Evolutionary conservation across 2,888 invertebrate genomes (phyloP), one percentile per base, ranked within the genome.

Genomic region (Chirona hameri): DNA sequence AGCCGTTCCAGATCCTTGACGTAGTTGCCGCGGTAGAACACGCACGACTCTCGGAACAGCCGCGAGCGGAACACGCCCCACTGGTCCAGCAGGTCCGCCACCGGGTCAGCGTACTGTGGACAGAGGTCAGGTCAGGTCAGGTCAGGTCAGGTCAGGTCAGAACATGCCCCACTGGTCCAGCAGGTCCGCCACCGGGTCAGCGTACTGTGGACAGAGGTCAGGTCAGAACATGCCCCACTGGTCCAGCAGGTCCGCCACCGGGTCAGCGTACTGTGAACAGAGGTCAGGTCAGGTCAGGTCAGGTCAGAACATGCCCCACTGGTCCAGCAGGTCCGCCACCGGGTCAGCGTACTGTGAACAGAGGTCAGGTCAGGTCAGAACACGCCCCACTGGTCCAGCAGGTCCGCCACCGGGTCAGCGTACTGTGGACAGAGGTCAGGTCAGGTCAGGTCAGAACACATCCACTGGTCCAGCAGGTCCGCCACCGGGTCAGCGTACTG

Each of bases 401-500:
- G n/a, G n/a, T n/a, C n/a, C n/a, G n/a, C n/a, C n/a, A n/a, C n/a
- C n/a, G n/a, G n/a, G n/a, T n/a, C n/a, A n/a, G n/a, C n/a, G n/a
- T n/a, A n/a, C n/a, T n/a, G n/a, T n/a, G n/a, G n/a, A n/a, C n/a
- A n/a, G n/a, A n/a, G n/a, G n/a, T n/a, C n/a, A n/a, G n/a, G n/a
- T n/a, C n/a, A n/a, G n/a, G n/a, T n/a, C n/a, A n/a, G n/a, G n/a
- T n/a, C n/a, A n/a, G n/a, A n/a, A n/a, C n/a, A n/a, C n/a, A n/a
- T n/a, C n/a, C n/a, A n/a, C n/a, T 95, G 94, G 90, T 99, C 99
- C 86, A 99, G 90, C 87, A 99, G 91, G 91, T 99, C 98, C 83
- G 99, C 98, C 86, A 99, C 99, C 65, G 99, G 99, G 91, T 99
- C 99, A 85, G 99, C 99, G 91, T 99, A 99, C 93, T 93, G 89